phyloP scores from a whole-genome alignment of 2,888 invertebrate genomes.

The Cyclophora albipunctata region DNA sequence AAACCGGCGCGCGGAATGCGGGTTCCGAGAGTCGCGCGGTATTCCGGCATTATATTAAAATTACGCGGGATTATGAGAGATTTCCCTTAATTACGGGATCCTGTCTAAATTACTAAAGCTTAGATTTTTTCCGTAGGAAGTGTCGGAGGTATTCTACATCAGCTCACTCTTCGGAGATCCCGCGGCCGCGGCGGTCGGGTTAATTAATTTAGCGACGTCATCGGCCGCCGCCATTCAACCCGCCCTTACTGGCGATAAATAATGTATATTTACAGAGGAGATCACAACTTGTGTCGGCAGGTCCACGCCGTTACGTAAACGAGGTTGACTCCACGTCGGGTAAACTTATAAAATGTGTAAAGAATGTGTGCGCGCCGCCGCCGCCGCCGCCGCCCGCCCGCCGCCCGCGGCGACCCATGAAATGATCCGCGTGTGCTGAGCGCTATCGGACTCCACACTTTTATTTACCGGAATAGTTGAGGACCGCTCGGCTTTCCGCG shows the following conservation, averaged over 20 bases:
- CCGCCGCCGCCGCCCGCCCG: not conserved
- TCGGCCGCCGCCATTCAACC: too few relatives aligned
- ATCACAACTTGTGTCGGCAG: too few relatives aligned
- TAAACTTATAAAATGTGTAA: slow-evolving; percentile 15
- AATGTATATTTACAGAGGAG: too few relatives aligned
- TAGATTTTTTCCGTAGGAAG: slow-evolving; percentile 22
- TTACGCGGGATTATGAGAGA: slow-evolving; percentile 53
- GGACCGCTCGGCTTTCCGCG: slow-evolving; percentile 26
- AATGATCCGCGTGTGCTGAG: slow-evolving; percentile 1
- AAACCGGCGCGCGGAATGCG: slow-evolving; percentile 27
- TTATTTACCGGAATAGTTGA: slow-evolving; percentile 26
- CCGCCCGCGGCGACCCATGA: slow-evolving; percentile 11
- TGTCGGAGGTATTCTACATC: not conserved
- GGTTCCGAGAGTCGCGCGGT: slow-evolving; percentile 22
- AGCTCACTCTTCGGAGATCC: not conserved
- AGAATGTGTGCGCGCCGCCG: slow-evolving; percentile 3
- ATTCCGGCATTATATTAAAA: slow-evolving; percentile 48
- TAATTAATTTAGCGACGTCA: too few relatives aligned
- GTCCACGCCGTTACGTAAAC: too few relatives aligned
- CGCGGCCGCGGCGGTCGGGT: too few relatives aligned
- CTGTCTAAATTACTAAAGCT: slow-evolving; percentile 31
- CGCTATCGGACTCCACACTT: slow-evolving; percentile 11
- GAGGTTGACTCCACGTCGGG: not conserved
- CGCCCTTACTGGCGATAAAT: too few relatives aligned
- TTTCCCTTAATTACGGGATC: slow-evolving; percentile 48